Percentiles rank a stretch among this genome's conserved stretches.
These are phyloP conservation scores for Oligia strigilis DNA, from an alignment of 2,888 invertebrate species.

Conservation along the genomic window DNA sequence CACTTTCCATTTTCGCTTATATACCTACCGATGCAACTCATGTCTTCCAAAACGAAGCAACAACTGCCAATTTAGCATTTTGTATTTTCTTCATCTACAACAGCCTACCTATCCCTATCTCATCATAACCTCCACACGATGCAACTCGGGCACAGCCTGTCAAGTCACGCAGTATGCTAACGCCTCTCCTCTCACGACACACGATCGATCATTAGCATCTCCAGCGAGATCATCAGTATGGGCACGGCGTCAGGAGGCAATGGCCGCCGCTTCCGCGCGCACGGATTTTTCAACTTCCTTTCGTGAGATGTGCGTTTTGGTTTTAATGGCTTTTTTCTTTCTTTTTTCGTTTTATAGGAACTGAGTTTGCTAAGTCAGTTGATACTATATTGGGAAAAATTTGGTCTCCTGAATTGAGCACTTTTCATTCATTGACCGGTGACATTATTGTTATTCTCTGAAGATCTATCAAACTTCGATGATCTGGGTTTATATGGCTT, in stretches of 20 bases:
- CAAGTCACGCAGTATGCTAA: constrained; percentile 71
- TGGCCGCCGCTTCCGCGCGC: constrained; percentile 84
- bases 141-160: constrained; percentile 50
- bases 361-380: background rate
- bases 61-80: background rate
- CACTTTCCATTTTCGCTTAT: background rate
- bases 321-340: constrained; percentile 34
- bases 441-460: background rate
- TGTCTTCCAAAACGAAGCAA: background rate
- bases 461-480: background rate
- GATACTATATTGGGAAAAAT: background rate
- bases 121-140: constrained; percentile 23
- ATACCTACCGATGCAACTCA: background rate
- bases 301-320: constrained; percentile 66
- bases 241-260: constrained; percentile 78
- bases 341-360: constrained; percentile 15
- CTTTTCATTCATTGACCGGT: background rate
- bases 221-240: constrained; percentile 80
- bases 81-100: background rate
- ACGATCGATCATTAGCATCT: constrained; percentile 78
- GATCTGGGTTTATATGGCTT: background rate
- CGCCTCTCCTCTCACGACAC: constrained; percentile 71
- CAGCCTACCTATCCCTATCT: background rate
- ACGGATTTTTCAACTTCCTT: constrained; percentile 82
- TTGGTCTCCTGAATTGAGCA: background rate